Conservation (phyloP, 2,888 invertebrate species). For the Rugalucina vietnamica region DNA sequence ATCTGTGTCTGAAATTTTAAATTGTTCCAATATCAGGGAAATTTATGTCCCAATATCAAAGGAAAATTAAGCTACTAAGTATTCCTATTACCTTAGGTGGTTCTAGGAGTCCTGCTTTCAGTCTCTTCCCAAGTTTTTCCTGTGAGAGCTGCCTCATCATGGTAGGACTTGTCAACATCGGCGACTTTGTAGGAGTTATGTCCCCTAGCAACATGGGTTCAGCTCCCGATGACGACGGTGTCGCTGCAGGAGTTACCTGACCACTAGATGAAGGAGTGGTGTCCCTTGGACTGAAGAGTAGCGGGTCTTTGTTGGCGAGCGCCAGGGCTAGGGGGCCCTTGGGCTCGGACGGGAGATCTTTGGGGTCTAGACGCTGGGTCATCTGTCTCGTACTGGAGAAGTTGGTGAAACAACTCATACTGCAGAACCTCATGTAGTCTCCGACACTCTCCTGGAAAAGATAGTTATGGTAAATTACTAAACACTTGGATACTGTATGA, state of each 20-base stretch:
- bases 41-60: too few relatives aligned
- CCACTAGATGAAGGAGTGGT: constrained; percentile 54
- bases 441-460: constrained; percentile 79
- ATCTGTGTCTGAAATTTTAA: too few relatives aligned
- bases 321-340: not conserved
- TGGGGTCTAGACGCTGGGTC: constrained; percentile 33
- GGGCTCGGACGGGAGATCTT: constrained; percentile 10
- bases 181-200: constrained; percentile 54
- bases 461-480: too few relatives aligned
- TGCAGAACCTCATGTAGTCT: constrained; percentile 89
- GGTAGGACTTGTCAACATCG: constrained; percentile 60
- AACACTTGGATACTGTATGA: too few relatives aligned
- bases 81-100: not conserved
- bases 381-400: constrained; percentile 89
- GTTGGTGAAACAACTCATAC: constrained; percentile 94
- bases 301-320: constrained; percentile 1
- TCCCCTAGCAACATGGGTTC: constrained; percentile 47
- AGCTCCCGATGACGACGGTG: constrained; percentile 51
- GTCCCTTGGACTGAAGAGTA: constrained; percentile 50
- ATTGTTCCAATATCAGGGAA: too few relatives aligned
- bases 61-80: too few relatives aligned
- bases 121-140: constrained; percentile 52
- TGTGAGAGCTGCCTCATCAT: constrained; percentile 40
- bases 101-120: not conserved
- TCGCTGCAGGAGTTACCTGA: constrained; percentile 51